Percentiles rank a stretch among this genome's conserved stretches.
These are phyloP conservation scores for Artibeus lituratus DNA, from an alignment of 2,797 vertebrate genomes.

Conservation along the genomic window DNA sequence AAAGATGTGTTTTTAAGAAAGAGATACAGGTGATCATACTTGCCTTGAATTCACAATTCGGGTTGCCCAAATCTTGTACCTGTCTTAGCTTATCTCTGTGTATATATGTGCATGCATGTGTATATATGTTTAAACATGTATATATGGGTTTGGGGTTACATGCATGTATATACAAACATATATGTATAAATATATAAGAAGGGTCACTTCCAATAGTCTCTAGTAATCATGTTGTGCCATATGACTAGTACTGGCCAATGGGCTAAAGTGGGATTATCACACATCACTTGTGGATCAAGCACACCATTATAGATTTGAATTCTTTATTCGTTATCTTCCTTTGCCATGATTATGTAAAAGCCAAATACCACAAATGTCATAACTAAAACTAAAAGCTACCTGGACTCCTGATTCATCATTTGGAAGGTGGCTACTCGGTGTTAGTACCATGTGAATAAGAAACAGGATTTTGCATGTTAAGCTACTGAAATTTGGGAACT, in stretches of 20 bases:
- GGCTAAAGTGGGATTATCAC: not conserved
- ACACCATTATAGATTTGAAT: not conserved
- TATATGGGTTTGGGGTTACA: accelerated
- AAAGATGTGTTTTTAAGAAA: not conserved
- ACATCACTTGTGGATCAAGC: not conserved
- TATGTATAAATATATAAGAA: not conserved
- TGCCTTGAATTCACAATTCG: not conserved
- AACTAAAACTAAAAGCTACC: not conserved
- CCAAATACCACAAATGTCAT: not conserved
- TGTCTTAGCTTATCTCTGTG: not conserved
- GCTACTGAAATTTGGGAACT: not conserved
- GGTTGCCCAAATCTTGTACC: not conserved
- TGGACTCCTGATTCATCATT: not conserved
- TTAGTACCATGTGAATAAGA: not conserved
- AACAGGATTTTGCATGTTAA: not conserved
- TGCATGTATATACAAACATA: not conserved
- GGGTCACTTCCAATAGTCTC: not conserved
- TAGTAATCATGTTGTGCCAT: not conserved
- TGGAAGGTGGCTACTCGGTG: not conserved
- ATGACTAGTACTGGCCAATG: not conserved
- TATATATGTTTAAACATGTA: not conserved
- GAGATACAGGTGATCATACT: not conserved
- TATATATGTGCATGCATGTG: not conserved
- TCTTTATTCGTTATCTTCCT: not conserved
- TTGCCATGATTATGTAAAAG: not conserved